Evolutionary conservation across 2,797 vertebrate genomes (phyloP), one percentile per base, ranked within the genome.

Genomic region (Liparis tanakae): DNA sequence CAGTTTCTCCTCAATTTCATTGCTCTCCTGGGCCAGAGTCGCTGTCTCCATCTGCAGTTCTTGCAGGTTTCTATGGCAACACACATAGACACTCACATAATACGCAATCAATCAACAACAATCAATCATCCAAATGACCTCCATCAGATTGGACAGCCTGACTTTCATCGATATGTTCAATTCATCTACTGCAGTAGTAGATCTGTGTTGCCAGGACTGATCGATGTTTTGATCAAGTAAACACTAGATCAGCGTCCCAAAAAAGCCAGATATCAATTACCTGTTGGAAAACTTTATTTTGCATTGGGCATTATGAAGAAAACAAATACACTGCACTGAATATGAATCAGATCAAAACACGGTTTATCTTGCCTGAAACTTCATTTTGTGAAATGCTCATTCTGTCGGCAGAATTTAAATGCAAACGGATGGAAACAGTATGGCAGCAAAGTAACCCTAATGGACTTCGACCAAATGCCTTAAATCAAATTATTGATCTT

Each of bases 1-100:
- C 43, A 99, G 91, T 72, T 94, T 96, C 81, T 93, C 90, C 90
- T 98, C 96, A 93, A 98, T 93, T 65, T 95, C 94, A 75, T 86
- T 89, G 80, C 93, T 97, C 78, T 98, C 95, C 71, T 87, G 70
- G 83, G 94, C 94, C 85, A 99, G 89, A 60, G 92, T 93, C 18
- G 80, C 72, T 5, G 96, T 96, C 81, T 97, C 94, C 91, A 94
- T 60, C 43, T 88, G 92, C 79, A 98, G 53, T 57, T 95, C 92
- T 63, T 87, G 92, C 63, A 94, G 74, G 91, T 95, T 95, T 91
- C 97, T 99, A 82, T 61, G 80, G 63, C 77, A 74, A 88, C 67
- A 83, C 59, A 72, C 43, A 53, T 70, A 72, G 56, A 74, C 39
- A 53, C 68, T 67, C 61, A 72, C 58, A 66, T 13, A 25, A 53